Base-by-base conservation (phyloP, 2,113 vertebrate species). In the Bubo blakistoni region DNA sequence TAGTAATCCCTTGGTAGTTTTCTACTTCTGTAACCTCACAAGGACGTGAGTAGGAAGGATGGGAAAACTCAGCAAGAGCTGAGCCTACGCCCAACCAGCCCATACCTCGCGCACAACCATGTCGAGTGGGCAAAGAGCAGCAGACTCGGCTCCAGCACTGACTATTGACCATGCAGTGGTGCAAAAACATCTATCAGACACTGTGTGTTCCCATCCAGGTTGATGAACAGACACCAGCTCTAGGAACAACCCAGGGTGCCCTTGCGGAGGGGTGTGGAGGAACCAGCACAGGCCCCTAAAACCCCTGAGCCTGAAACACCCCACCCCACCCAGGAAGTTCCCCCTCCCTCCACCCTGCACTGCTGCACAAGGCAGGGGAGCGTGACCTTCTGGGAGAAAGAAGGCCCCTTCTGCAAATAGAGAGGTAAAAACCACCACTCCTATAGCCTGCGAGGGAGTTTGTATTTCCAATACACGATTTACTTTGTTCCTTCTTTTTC, bases 81-180 rank as follows among this genome's bases (percentile, higher is more conserved):
- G 55, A 17, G 24, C 74, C 36, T 29, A 4, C 18, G 5, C 2
- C 16, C 40, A 24, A 19, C 17, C 73, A 17, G 24, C 17, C 32
- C 42, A 49, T 14, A 16, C 30, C 6, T 51, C 18, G 36, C 1
- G 17, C 13, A 6, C 18, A 6, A 3, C n/a, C 29, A 3, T 36
- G 0, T 2, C 25, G 6, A 8, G 38, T 0, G 16, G 13, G 57
- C 44, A 21, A 18, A 40, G 21, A 46, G 70, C 44, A 8, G 5
- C 26, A 17, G 14, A 2, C 19, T 3, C 1, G 18, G 42, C 63
- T 19, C 27, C 55, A 16, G 34, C 49, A 46, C 1, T 3, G 16
- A 24, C 11, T 2, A 22, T 0, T 7, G 59, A 49, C 27, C 40
- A 21, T 5, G 3, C 51, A 29, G 24, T 1, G 16, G 16, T 27